Evolutionary conservation across 2,797 vertebrate genomes (phyloP).

Genomic region (Nyctibius grandis): DNA sequence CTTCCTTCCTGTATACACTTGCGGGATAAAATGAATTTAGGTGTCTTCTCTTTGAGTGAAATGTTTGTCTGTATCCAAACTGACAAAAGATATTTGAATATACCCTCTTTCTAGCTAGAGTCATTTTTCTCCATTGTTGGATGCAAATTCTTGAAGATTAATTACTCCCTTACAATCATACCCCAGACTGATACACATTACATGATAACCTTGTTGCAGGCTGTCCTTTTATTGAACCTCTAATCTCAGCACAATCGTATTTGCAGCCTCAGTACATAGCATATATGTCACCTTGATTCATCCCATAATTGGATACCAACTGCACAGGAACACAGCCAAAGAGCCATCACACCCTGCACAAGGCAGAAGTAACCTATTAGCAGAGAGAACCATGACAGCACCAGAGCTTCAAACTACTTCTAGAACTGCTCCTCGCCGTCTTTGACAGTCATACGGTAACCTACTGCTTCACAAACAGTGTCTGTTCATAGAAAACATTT

Average conservation of each 20-base stretch:
- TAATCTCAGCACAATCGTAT: neutral
- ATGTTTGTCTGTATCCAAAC: neutral
- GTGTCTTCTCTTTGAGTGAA: neutral
- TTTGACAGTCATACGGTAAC: neutral
- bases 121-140: neutral
- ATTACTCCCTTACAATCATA: neutral
- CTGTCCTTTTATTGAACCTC: neutral
- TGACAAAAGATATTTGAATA: neutral
- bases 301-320: neutral
- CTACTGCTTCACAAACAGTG: neutral
- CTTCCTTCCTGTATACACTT: neutral
- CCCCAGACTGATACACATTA: neutral
- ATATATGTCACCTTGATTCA: neutral
- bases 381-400: neutral
- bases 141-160: neutral
- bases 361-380: neutral
- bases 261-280: neutral
- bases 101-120: neutral
- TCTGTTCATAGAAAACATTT: neutral
- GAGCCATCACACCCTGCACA: neutral
- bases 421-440: neutral
- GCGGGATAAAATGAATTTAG: neutral
- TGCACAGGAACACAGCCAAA: neutral
- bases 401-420: neutral
- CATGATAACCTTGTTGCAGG: neutral